Evolutionary conservation across 2,888 invertebrate genomes (phyloP).

Genomic region (Ectemnius continuus): DNA sequence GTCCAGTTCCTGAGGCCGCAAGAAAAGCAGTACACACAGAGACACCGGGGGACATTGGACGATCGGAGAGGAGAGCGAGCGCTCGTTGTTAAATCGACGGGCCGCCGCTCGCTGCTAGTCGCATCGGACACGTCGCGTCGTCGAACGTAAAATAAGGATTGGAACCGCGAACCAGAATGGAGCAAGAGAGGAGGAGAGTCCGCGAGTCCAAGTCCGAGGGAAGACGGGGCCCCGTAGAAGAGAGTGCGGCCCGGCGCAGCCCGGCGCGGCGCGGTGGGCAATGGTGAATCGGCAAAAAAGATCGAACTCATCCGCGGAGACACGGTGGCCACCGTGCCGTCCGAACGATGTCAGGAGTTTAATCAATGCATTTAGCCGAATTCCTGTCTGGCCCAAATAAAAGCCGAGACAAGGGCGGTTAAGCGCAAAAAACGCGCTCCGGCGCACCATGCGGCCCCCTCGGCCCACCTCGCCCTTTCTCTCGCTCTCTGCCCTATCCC

Average conservation of each 20-base stretch:
- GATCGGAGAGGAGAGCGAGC: constrained; percentile 20
- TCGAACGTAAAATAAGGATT: constrained; percentile 58
- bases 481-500: constrained; percentile 15
- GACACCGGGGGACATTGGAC: constrained; percentile 17
- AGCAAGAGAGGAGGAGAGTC: constrained; percentile 40
- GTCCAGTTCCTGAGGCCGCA: constrained; percentile 49
- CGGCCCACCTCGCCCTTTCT: constrained; percentile 31
- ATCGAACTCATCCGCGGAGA: constrained; percentile 69
- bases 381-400: constrained; percentile 78
- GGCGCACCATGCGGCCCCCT: constrained; percentile 52
- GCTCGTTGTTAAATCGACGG: constrained; percentile 54
- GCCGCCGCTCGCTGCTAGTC: constrained; percentile 40
- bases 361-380: constrained; percentile 78
- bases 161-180: constrained; percentile 45
- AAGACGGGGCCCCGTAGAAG: not conserved
- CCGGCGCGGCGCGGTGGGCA: not conserved
- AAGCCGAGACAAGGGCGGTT: constrained; percentile 70
- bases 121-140: constrained; percentile 45
- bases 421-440: constrained; percentile 68
- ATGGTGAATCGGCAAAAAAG: constrained; percentile 64
- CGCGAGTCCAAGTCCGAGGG: not conserved
- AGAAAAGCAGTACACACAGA: constrained; percentile 47
- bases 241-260: not conserved
- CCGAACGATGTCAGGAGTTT: constrained; percentile 75
- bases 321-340: constrained; percentile 75